phyloP scores from a whole-genome alignment of 2,797 vertebrate species.

The Ctenopoma multispine region DNA sequence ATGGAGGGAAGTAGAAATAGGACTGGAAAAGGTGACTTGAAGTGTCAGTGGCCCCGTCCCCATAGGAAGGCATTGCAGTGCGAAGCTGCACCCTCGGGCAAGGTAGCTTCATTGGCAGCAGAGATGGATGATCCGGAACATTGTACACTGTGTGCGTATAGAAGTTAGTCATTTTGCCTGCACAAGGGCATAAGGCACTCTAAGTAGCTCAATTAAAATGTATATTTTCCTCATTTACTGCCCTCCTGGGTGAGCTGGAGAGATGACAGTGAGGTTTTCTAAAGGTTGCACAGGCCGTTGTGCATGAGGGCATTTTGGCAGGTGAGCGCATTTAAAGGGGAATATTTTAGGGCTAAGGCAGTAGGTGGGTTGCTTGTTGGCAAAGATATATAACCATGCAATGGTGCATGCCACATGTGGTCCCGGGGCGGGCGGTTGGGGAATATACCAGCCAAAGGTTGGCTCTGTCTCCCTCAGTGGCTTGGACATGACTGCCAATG shows the following conservation, averaged over 20 bases:
- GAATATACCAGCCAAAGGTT: constrained; percentile 65
- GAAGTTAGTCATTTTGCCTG: constrained; percentile 68
- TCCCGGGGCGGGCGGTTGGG: constrained; percentile 54
- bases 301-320: constrained; percentile 68
- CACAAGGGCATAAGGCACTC: constrained; percentile 73
- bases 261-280: constrained; percentile 70
- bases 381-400: constrained; percentile 54
- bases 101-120: constrained; percentile 80
- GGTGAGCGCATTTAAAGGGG: constrained; percentile 64
- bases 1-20: constrained; percentile 63
- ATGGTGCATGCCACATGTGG: constrained; percentile 65
- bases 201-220: constrained; percentile 78
- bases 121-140: constrained; percentile 81
- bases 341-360: constrained; percentile 60
- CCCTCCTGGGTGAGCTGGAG: constrained; percentile 64
- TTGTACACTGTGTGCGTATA: constrained; percentile 66
- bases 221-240: constrained; percentile 74
- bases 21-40: constrained; percentile 74
- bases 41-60: constrained; percentile 73
- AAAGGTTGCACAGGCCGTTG: constrained; percentile 62
- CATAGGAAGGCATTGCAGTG: constrained; percentile 70
- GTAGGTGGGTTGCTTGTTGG: constrained; percentile 54
- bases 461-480: constrained; percentile 74
- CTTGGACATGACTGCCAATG: constrained; percentile 62
- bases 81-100: constrained; percentile 75